phyloP scores from a whole-genome alignment of 2,113 vertebrate genomes.

The Zosterops pallidus region DNA sequence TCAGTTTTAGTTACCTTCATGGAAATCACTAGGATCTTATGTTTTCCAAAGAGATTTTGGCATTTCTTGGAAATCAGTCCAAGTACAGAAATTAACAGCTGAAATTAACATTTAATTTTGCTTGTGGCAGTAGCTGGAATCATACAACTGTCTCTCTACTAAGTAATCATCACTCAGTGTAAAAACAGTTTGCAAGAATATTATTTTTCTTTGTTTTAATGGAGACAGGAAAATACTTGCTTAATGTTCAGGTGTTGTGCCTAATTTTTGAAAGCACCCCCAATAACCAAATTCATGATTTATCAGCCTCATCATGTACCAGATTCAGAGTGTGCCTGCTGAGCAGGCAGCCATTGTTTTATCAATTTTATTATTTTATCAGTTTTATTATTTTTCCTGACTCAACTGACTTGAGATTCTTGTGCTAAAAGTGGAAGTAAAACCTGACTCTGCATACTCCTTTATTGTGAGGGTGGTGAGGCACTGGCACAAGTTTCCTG shows the following conservation, averaged over 20 bases:
- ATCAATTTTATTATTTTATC: no score
- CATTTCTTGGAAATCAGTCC: neutral
- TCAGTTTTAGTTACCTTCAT: neutral
- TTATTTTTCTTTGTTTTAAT: neutral
- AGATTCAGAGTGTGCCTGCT: neutral
- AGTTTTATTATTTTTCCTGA: no score
- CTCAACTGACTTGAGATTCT: neutral
- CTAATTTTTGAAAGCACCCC: neutral
- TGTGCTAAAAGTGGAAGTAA: neutral
- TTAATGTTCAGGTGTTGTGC: neutral
- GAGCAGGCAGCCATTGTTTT: neutral
- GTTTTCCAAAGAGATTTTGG: neutral
- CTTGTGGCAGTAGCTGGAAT: neutral
- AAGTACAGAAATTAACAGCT: neutral
- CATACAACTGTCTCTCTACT: neutral
- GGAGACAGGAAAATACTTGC: neutral
- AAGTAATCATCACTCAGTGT: neutral
- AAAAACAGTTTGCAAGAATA: neutral
- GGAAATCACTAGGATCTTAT: neutral
- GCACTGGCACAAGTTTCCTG: neutral
- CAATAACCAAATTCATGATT: neutral
- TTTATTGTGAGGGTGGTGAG: rapidly evolving
- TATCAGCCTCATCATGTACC: rapidly evolving
- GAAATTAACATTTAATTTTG: neutral
- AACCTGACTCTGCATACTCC: neutral